phyloP scores from a whole-genome alignment of 1,140 invertebrate species.

The Coptotermes formosanus region DNA sequence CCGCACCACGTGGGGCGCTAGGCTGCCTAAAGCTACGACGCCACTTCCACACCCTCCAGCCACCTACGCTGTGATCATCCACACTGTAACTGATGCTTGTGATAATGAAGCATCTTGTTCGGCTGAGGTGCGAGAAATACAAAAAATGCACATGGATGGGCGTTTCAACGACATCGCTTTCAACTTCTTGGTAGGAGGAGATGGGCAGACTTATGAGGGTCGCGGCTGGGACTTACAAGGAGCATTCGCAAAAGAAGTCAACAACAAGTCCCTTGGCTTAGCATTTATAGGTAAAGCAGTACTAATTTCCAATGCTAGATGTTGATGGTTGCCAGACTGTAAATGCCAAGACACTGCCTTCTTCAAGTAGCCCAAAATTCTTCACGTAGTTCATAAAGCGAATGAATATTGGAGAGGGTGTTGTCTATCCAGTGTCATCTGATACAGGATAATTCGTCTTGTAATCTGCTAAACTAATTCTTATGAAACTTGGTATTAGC shows the following conservation, averaged over 20 bases:
- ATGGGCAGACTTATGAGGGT: slow-evolving; percentile 66
- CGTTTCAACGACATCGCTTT: slow-evolving; percentile 70
- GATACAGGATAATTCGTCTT: too few relatives aligned
- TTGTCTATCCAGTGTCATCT: too few relatives aligned
- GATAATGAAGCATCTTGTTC: slow-evolving; percentile 43
- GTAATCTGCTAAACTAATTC: too few relatives aligned
- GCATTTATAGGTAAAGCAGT: slow-evolving; percentile 54
- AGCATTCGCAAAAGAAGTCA: slow-evolving; percentile 59
- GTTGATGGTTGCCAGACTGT: too few relatives aligned
- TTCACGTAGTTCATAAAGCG: too few relatives aligned
- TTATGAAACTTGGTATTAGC: too few relatives aligned
- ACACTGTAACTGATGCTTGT: slow-evolving; percentile 40
- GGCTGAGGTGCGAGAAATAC: slow-evolving; percentile 50
- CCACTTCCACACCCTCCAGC: slow-evolving; percentile 4
- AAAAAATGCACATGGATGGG: slow-evolving; percentile 53
- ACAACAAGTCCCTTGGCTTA: slow-evolving; percentile 63
- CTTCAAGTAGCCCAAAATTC: too few relatives aligned
- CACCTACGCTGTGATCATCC: background rate
- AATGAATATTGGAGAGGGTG: too few relatives aligned
- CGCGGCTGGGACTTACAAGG: slow-evolving; percentile 68
- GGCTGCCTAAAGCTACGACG: background rate
- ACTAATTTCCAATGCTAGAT: too few relatives aligned
- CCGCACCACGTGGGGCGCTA: background rate
- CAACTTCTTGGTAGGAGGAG: slow-evolving; percentile 67
- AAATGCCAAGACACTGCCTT: too few relatives aligned